Percentiles rank a stretch among this genome's conserved stretches.
phyloP scores from a whole-genome alignment of 2,113 vertebrate species.

The Psammodynastes pulverulentus region DNA sequence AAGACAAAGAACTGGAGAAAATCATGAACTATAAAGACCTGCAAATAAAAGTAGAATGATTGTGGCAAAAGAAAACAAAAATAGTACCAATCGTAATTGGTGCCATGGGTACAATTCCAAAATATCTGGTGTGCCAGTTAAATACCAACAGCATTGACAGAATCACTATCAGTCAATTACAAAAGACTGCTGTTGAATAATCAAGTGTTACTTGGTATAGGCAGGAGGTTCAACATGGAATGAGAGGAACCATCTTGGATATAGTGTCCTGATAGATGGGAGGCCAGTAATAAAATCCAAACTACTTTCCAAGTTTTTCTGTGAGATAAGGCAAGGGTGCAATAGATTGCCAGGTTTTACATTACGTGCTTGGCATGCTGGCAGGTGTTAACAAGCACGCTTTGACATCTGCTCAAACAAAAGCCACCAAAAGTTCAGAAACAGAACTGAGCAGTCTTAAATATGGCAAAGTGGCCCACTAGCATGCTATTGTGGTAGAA shows the following conservation, averaged over 20 bases:
- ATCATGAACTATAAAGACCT: not conserved
- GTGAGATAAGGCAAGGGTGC: not conserved
- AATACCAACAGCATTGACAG: no score
- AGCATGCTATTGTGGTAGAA: not conserved
- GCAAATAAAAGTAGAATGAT: not conserved
- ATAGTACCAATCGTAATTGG: not conserved
- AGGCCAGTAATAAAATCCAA: not conserved
- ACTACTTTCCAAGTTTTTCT: not conserved
- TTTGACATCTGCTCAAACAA: not conserved
- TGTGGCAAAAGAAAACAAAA: not conserved
- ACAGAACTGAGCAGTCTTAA: not conserved
- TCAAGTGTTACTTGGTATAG: not conserved
- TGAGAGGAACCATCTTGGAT: not conserved
- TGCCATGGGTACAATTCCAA: not conserved
- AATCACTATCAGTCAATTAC: no score
- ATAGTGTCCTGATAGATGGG: not conserved
- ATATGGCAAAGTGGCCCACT: not conserved
- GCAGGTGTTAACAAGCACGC: not conserved
- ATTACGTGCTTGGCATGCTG: not conserved
- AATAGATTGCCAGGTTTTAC: not conserved
- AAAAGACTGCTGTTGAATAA: not conserved
- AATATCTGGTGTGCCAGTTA: no score
- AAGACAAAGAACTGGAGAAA: not conserved
- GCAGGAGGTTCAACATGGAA: not conserved
- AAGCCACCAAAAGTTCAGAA: not conserved